Base-by-base conservation (phyloP, 2,888 invertebrate genomes). In the Drosophila monieri region DNA sequence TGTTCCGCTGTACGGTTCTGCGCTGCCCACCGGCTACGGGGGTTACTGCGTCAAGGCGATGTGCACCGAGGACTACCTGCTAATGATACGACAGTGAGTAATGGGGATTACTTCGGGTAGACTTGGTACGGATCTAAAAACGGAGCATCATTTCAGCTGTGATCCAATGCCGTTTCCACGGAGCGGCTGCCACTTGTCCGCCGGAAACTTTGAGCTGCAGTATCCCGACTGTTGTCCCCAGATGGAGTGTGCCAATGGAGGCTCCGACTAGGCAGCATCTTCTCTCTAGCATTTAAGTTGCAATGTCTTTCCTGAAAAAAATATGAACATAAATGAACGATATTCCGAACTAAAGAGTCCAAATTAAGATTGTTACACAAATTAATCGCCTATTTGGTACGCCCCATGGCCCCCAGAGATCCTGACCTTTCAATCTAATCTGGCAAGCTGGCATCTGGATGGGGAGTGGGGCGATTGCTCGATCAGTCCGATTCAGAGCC, bases 71-170 rank as follows among this genome's bases (percentile, higher is more conserved):
- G 90, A 90, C 52, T 90, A 77, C 47, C 80, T 89, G 23, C 77
- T 89, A 39, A 59, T 78, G 62, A 78, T 89, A n/a, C 78, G 76
- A 47, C 81, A 90, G 89, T 89, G 71, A 83, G 84, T 84, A 9
- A 1, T 1, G 5, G 4, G 2, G 14, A 5, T 32, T 43, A 0
- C 12, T 12, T n/a, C n/a, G n/a, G 14, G 15, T 39, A 9, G 2
- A 15, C 15, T 39, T 15, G 15, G 15, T 39, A 41, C 10, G 9
- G 9, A 8, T 9, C 39, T 18, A 27, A 14, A n/a, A 6, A 9
- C 3, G 21, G 6, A 1, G 9, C 3, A 2, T 2, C 9, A 6
- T 4, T 18, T 27, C 35, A 89, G 90, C 55, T 89, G 89, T 60
- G 88, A 80, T 58, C 44, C 39, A 18, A 27, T 39, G 21, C 10